These are phyloP conservation scores for Nezara viridula DNA, from an alignment of 2,888 invertebrate genomes.

Conservation along the genomic window DNA sequence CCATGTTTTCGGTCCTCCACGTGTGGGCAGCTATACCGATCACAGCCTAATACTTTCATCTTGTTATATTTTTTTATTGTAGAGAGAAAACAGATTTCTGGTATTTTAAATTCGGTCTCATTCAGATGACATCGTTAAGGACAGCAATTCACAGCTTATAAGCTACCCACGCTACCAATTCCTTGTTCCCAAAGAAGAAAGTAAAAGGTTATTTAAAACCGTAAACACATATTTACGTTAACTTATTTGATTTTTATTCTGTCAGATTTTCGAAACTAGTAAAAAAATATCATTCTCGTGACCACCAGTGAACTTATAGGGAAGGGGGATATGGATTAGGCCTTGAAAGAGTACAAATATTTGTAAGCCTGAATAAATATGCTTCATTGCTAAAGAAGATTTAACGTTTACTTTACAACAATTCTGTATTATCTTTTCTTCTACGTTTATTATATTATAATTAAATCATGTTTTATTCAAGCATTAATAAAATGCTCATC, in stretches of 20 bases:
- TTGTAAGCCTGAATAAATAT: too few relatives aligned
- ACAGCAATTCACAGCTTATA: not conserved
- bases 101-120: not conserved
- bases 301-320: too few relatives aligned
- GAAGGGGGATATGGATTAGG: too few relatives aligned
- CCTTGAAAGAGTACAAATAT: too few relatives aligned
- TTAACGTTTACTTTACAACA: too few relatives aligned
- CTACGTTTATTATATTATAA: too few relatives aligned
- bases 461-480: too few relatives aligned
- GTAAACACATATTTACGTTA: not conserved
- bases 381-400: too few relatives aligned
- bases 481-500: too few relatives aligned
- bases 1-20: not conserved
- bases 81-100: not conserved
- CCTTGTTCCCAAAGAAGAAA: not conserved
- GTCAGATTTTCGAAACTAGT: not conserved
- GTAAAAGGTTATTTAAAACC: not conserved
- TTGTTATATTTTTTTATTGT: not conserved
- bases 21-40: not conserved
- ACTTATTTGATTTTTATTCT: not conserved
- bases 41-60: not conserved
- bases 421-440: too few relatives aligned
- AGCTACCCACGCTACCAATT: slow-evolving; percentile 11
- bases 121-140: not conserved
- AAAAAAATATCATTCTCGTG: too few relatives aligned